Evolutionary conservation across 1,140 invertebrate species (phyloP), one percentile per base, ranked within the genome.

Genomic region (Drosophila trapezifrons): DNA sequence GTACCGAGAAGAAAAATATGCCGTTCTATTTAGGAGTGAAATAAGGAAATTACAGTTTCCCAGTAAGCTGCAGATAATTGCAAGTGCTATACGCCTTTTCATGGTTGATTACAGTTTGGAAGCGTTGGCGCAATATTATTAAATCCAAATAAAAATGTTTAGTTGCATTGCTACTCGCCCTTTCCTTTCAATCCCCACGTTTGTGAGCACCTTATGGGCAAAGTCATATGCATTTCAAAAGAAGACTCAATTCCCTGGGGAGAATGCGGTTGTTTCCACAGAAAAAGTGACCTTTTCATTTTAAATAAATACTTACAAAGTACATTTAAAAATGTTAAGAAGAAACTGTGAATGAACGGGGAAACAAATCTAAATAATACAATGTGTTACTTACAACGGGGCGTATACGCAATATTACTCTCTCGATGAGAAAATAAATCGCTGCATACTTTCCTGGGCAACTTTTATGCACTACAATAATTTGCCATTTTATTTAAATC

Each of bases 401-500:
- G 66, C 47, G 60, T 71, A 57, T 42, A 13, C 52, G 35, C 32
- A 47, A 47, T 32, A 20, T 38, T 38, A 27, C 17, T 35, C 12
- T n/a, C 25, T 38, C 13, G 37, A 8, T 10, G 22, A 8, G n/a
- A 17, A 51, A 66, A 37, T 20, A 40, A 37, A 66, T 8, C n/a
- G 35, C 12, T 22, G 63, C 67, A 55, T 56, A 71, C 65, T 71
- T 57, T 47, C 70, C 38, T 38, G 65, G 65, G 35, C 18, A 43
- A 40, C 51, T 32, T 25, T 58, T 71, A 49, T 71, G 51, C 66
- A 49, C 42, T 49, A 40, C 20, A 40, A 18, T 51, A 29, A 47
- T 55, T 46, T 37, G 60, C 20, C n/a, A 40, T 71, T 71, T 58
- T 71, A 71, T 72, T 71, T 59, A 72, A 72, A 72, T 71, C 69